A percentile compares a stretch with the other conserved stretches of the same genome.
Conservation (phyloP, 2,113 vertebrate genomes). For the Coptodon bakossiorum region DNA sequence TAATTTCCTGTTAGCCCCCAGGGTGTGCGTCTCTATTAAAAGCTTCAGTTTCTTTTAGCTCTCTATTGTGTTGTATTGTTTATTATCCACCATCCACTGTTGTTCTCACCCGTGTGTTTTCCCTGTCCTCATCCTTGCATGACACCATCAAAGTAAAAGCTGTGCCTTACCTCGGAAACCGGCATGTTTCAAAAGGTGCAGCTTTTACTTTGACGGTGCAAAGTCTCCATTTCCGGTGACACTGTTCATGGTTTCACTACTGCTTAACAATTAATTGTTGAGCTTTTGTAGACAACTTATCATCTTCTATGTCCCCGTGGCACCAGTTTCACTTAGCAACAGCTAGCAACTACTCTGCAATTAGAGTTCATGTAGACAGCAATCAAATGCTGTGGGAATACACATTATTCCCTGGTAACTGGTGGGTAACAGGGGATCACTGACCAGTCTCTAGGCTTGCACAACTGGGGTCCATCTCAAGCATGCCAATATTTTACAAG, state of each 20-base stretch:
- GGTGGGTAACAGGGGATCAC: background rate
- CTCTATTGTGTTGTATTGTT: background rate
- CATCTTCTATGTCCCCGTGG: background rate
- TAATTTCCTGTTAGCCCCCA: background rate
- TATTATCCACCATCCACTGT: background rate
- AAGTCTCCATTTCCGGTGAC: rapidly evolving
- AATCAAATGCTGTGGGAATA: background rate
- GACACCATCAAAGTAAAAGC: background rate
- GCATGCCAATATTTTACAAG: background rate
- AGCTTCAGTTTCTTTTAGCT: background rate
- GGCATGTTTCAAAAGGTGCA: background rate
- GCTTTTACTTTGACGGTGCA: background rate
- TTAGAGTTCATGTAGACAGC: too few relatives aligned
- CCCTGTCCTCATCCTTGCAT: background rate
- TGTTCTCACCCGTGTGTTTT: background rate
- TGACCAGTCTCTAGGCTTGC: background rate
- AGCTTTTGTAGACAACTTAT: background rate
- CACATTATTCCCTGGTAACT: background rate
- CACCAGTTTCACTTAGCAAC: background rate
- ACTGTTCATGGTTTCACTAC: background rate
- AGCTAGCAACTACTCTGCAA: background rate
- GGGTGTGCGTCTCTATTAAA: background rate
- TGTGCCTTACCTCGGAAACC: background rate
- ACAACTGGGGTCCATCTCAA: background rate
- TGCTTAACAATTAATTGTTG: background rate